Evolutionary conservation across 2,113 vertebrate species (phyloP).

Genomic region (Pachyramphus minor): DNA sequence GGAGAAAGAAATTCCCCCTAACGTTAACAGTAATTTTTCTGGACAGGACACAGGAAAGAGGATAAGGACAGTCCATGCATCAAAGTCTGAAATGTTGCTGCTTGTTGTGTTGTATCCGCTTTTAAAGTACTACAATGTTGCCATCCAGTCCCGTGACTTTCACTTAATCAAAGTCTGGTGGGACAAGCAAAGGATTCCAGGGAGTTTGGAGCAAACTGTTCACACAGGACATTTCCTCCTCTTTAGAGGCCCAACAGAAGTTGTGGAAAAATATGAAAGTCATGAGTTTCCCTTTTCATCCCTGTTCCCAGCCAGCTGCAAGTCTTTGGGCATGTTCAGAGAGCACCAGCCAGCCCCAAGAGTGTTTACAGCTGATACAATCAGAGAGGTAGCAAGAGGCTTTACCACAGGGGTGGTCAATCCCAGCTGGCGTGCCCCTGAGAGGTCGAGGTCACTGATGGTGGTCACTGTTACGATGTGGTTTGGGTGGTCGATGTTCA

Average conservation of each 20-base stretch:
- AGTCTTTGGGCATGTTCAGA: neutral
- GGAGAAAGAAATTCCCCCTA: neutral
- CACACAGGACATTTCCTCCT: neutral
- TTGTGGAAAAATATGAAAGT: neutral
- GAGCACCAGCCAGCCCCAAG: neutral
- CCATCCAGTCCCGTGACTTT: neutral
- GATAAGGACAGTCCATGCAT: accelerated
- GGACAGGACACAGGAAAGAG: neutral
- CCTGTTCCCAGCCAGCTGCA: neutral
- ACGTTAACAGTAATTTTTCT: neutral
- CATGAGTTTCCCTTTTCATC: neutral
- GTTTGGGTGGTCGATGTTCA: constrained; percentile 91
- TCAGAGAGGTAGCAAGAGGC: neutral
- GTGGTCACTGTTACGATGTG: constrained; percentile 96
- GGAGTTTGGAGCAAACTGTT: neutral
- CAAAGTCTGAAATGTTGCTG: neutral
- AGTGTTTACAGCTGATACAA: neutral
- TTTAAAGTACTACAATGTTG: neutral
- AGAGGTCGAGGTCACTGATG: constrained; percentile 90
- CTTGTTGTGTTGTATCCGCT: neutral
- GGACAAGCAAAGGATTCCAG: neutral
- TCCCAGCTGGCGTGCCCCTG: constrained; percentile 72
- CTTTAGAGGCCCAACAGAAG: neutral
- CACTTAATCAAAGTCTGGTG: neutral
- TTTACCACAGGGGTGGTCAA: constrained; percentile 65